Evolutionary conservation across 2,797 vertebrate genomes (phyloP).

Genomic region (Sparus aurata): DNA sequence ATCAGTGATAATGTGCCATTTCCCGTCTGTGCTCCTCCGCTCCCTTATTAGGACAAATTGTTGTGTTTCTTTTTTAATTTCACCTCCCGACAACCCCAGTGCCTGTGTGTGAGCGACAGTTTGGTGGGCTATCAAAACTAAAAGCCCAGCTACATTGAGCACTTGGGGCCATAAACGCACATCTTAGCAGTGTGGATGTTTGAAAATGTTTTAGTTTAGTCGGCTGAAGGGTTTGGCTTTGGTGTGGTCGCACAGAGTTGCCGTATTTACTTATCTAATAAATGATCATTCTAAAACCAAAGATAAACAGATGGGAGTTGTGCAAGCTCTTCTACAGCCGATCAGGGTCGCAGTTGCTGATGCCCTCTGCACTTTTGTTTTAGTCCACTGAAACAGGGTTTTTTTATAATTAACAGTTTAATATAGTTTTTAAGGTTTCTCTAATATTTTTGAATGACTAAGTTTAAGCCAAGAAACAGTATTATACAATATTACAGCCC

Average conservation of each 20-base stretch:
- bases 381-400: neutral
- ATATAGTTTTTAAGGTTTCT: neutral
- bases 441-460: neutral
- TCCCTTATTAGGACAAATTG: conserved; percentile 78
- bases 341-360: neutral
- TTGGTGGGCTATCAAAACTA: conserved; percentile 23
- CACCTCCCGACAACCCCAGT: conserved; percentile 42
- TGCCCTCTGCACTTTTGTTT: neutral
- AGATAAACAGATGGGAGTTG: conserved; percentile 7
- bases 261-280: conserved; percentile 8
- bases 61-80: conserved; percentile 53
- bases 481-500: neutral
- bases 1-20: conserved; percentile 82
- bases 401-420: neutral
- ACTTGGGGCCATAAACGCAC: neutral
- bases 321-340: neutral
- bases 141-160: conserved; percentile 26
- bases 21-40: conserved; percentile 79
- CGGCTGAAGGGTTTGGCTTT: conserved; percentile 41
- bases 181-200: conserved; percentile 23
- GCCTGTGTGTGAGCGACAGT: conserved; percentile 6
- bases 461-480: too few species aligned
- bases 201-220: conserved; percentile 14
- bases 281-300: conserved; percentile 7
- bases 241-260: neutral